Evolutionary conservation across 2,888 invertebrate genomes (phyloP).

Genomic region (Muschampia staudingeri): DNA sequence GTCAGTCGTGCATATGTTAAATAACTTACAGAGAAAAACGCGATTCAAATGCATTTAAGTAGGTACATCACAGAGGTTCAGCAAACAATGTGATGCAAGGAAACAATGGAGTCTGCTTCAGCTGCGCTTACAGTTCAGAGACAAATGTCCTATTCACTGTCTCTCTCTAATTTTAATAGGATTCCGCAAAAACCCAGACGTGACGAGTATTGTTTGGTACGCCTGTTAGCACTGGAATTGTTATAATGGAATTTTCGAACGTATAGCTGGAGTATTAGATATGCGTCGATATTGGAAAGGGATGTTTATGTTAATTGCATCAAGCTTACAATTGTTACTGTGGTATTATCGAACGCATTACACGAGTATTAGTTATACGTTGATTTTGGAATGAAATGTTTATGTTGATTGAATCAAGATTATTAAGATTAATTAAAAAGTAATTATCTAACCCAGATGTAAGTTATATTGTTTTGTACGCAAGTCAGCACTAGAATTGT

Average conservation of each 20-base stretch:
- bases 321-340: neutral
- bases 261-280: neutral
- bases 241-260: slow-evolving; percentile 56
- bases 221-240: slow-evolving; percentile 68
- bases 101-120: slow-evolving; percentile 60
- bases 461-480: slow-evolving; percentile 68
- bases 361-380: too few species aligned
- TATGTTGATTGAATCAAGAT: too few species aligned
- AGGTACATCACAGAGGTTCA: slow-evolving; percentile 35
- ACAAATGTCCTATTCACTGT: slow-evolving; percentile 66
- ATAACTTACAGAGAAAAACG: slow-evolving; percentile 40
- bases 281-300: neutral
- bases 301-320: neutral
- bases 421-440: too few species aligned
- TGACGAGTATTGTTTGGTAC: slow-evolving; percentile 70
- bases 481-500: slow-evolving; percentile 70
- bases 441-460: slow-evolving; percentile 66
- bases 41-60: slow-evolving; percentile 44
- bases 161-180: slow-evolving; percentile 74
- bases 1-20: slow-evolving; percentile 20
- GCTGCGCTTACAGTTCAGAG: slow-evolving; percentile 62
- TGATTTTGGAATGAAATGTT: too few species aligned
- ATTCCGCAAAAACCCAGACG: slow-evolving; percentile 72
- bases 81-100: slow-evolving; percentile 64
- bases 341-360: too few species aligned